phyloP scores from a whole-genome alignment of 2,113 vertebrate genomes.

The Saguinus imperator region DNA sequence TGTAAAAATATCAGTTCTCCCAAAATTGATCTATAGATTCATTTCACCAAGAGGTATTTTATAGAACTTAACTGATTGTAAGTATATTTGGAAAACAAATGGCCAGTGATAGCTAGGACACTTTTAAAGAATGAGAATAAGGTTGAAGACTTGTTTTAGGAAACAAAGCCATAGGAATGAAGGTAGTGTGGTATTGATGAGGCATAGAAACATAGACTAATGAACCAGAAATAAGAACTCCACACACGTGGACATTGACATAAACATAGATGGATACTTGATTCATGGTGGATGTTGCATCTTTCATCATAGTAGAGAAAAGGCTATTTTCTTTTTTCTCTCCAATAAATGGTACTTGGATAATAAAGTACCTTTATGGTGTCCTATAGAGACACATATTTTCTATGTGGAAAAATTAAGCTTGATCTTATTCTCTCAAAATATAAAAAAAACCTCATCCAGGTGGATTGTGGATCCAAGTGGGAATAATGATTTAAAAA shows the following conservation, averaged over 20 bases:
- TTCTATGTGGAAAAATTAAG: not conserved
- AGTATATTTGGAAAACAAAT: not conserved
- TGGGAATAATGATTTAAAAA: conserved; percentile 2
- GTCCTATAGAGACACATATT: not conserved
- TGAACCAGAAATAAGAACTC: not conserved
- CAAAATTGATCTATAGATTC: not conserved
- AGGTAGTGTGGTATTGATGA: not conserved
- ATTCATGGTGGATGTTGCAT: not conserved
- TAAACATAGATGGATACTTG: not conserved
- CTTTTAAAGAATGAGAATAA: not conserved
- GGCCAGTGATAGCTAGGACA: not conserved
- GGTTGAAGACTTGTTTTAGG: not conserved
- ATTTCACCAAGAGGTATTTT: not conserved
- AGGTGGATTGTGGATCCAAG: not conserved
- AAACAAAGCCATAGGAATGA: not conserved
- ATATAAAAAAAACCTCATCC: not conserved
- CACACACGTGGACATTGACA: not conserved
- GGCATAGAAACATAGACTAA: not conserved
- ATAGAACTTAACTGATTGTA: not conserved
- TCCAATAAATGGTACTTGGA: not conserved
- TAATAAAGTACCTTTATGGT: not conserved
- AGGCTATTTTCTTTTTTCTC: not conserved
- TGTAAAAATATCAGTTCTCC: not conserved
- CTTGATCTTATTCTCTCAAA: not conserved
- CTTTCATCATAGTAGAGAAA: not conserved